Conservation (phyloP, 64 coral and sea anemone species). For the Hydrozoanthus tunicans region DNA sequence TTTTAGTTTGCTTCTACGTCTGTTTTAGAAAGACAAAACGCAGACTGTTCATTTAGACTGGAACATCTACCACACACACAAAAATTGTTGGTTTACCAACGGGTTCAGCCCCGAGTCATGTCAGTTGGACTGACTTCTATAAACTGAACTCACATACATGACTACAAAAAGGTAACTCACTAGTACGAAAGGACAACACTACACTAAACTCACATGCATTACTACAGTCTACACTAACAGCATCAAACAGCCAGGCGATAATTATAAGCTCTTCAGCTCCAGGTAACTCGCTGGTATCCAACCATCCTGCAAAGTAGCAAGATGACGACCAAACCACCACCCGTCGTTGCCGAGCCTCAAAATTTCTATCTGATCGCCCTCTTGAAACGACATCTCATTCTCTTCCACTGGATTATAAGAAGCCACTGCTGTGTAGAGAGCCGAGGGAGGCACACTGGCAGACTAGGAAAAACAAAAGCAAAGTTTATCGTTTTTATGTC, state of each 20-base stretch:
- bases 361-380: slow-evolving; percentile 80
- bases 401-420: slow-evolving; percentile 67
- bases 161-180: background rate
- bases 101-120: background rate
- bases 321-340: slow-evolving; percentile 91
- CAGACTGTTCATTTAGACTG: background rate
- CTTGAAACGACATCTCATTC: slow-evolving; percentile 67
- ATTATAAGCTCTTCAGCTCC: slow-evolving; percentile 1
- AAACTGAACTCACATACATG: background rate
- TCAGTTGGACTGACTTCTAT: background rate
- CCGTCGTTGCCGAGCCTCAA: slow-evolving; percentile 84
- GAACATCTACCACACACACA: background rate
- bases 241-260: no score
- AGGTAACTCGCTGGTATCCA: slow-evolving; percentile 96
- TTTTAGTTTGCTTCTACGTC: background rate
- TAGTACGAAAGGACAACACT: no score
- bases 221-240: background rate
- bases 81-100: background rate
- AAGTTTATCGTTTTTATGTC: background rate
- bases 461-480: background rate
- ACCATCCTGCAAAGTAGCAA: slow-evolving; percentile 63
- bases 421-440: slow-evolving; percentile 72
- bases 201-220: background rate
- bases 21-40: background rate
- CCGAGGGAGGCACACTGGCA: background rate